phyloP scores from a whole-genome alignment of 2,888 invertebrate genomes.

The Unio pictorum region DNA sequence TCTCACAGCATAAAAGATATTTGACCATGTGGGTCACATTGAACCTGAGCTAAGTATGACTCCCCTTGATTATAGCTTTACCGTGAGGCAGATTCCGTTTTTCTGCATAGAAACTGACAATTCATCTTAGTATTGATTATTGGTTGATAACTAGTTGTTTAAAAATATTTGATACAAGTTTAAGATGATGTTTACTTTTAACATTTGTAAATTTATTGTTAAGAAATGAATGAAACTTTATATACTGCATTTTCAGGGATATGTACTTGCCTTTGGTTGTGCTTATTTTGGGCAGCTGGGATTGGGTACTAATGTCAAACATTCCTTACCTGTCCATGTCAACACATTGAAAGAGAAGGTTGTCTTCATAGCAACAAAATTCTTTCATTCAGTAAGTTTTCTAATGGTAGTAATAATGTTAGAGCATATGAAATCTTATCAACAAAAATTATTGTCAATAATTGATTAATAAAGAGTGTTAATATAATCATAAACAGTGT shows the following conservation, averaged over 20 bases:
- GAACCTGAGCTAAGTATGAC: too few relatives aligned
- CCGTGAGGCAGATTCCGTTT: too few relatives aligned
- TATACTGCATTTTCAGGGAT: conserved; percentile 73
- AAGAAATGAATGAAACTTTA: neutral
- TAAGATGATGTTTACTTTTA: too few relatives aligned
- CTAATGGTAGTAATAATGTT: too few relatives aligned
- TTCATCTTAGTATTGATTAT: too few relatives aligned
- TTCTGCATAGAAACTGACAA: too few relatives aligned
- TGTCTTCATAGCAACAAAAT: conserved; percentile 77
- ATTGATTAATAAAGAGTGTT: neutral
- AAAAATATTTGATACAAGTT: too few relatives aligned
- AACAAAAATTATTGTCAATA: neutral
- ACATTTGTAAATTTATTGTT: too few relatives aligned
- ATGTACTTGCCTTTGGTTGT: conserved; percentile 83
- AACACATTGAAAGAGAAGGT: conserved; percentile 61
- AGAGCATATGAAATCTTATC: neutral
- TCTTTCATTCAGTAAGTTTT: conserved; percentile 83
- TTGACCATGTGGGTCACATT: too few relatives aligned
- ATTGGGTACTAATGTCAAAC: conserved; percentile 72
- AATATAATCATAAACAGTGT: neutral
- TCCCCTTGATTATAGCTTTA: too few relatives aligned
- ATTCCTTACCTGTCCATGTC: conserved; percentile 46
- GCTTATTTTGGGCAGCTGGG: conserved; percentile 87
- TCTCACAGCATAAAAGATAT: too few relatives aligned
- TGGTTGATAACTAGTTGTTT: too few relatives aligned